phyloP scores from a whole-genome alignment of 35 echinoderm and acorn worm genomes.

The Ophioderma brevispina region DNA sequence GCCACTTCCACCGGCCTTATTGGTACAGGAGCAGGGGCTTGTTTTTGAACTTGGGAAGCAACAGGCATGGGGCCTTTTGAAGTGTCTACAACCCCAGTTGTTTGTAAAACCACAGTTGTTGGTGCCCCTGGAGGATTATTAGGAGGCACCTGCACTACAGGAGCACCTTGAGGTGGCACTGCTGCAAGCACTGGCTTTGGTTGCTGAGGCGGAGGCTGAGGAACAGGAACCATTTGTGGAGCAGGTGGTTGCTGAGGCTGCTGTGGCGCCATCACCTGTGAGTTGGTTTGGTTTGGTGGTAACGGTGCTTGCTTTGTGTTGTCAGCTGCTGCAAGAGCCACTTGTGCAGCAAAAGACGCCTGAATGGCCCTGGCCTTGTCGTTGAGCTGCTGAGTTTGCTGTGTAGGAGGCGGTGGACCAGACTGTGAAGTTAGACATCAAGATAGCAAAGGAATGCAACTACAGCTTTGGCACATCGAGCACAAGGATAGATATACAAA shows the following conservation, averaged over 20 bases:
- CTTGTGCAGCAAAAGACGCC: slow-evolving; percentile 57
- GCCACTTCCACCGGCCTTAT: neutral
- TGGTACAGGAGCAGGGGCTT: neutral
- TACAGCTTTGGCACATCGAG: neutral
- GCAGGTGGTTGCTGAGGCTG: neutral
- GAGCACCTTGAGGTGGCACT: slow-evolving; percentile 5
- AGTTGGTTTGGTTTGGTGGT: neutral
- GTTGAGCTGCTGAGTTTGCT: slow-evolving; percentile 2
- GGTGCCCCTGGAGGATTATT: neutral
- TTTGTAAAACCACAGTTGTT: neutral
- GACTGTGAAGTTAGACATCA: slow-evolving; percentile 28
- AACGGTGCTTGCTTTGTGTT: neutral
- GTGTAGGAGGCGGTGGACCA: slow-evolving; percentile 34
- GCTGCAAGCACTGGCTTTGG: slow-evolving; percentile 19
- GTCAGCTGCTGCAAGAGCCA: slow-evolving; percentile 20
- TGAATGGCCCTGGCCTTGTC: slow-evolving; percentile 42
- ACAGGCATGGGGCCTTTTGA: slow-evolving; percentile 6
- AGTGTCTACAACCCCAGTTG: neutral
- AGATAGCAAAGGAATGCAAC: neutral
- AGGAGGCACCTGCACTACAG: neutral
- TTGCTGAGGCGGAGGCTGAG: neutral
- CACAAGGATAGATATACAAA: too few species aligned
- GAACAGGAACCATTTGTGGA: slow-evolving; percentile 13
- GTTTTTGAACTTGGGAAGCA: slow-evolving; percentile 12
- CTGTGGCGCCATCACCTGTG: neutral